Evolutionary conservation across 2,113 vertebrate genomes (phyloP).

Genomic region (Perca fluviatilis): DNA sequence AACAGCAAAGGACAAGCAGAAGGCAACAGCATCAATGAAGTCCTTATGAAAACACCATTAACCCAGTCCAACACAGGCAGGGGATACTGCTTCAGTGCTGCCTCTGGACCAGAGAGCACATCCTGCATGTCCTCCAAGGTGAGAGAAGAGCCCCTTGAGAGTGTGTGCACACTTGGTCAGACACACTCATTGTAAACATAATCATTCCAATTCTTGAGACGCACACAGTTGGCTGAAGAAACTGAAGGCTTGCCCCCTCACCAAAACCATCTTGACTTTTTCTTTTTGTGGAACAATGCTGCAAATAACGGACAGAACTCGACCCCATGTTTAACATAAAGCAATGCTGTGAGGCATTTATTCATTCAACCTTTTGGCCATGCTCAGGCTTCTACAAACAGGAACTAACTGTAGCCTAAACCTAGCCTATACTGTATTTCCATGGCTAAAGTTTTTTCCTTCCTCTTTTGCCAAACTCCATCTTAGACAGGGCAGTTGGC

Average conservation of each 20-base stretch:
- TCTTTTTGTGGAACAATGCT: constrained; percentile 16
- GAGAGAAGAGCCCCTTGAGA: constrained; percentile 52
- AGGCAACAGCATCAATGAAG: constrained; percentile 24
- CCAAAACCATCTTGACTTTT: constrained; percentile 1
- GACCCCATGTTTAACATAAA: constrained; percentile 25
- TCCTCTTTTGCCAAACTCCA: constrained; percentile 63
- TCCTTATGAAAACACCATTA: constrained; percentile 44
- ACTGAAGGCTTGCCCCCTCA: neutral
- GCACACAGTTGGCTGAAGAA: constrained; percentile 2
- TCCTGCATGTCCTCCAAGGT: constrained; percentile 51
- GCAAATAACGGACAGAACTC: neutral
- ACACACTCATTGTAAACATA: constrained; percentile 7
- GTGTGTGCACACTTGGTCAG: constrained; percentile 10
- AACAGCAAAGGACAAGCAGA: neutral
- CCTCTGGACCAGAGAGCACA: constrained; percentile 47
- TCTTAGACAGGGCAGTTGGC: constrained; percentile 62
- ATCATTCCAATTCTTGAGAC: constrained; percentile 9
- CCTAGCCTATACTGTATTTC: constrained; percentile 58
- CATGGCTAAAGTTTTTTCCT: constrained; percentile 68
- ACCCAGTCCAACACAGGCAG: constrained; percentile 6
- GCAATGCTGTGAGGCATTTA: constrained; percentile 32
- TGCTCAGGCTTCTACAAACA: constrained; percentile 51
- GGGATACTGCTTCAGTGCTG: constrained; percentile 32
- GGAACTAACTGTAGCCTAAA: constrained; percentile 50
- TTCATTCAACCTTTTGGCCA: constrained; percentile 37